Conservation (phyloP, 2,888 invertebrate genomes). For the Vesta saturnalis region DNA sequence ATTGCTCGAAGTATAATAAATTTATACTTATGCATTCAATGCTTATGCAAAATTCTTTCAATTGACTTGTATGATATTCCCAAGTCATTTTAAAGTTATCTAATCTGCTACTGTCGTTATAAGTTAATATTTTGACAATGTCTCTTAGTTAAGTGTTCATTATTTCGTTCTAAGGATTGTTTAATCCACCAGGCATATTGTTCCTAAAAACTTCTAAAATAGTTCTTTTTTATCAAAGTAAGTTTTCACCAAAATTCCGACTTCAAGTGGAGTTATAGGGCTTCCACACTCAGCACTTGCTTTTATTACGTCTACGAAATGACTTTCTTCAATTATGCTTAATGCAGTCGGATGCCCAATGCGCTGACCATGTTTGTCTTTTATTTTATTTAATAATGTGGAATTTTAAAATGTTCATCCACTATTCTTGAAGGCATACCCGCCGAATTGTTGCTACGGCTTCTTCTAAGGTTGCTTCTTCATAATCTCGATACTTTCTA, state of each 20-base stretch:
- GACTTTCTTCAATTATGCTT: not conserved
- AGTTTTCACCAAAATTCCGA: not conserved
- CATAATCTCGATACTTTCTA: no score
- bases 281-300: not conserved
- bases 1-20: no score
- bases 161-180: conserved; percentile 26
- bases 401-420: not conserved
- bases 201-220: conserved; percentile 7
- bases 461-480: no score
- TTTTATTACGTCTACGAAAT: not conserved
- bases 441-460: not conserved
- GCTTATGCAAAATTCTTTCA: no score
- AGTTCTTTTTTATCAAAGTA: conserved; percentile 8
- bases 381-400: not conserved
- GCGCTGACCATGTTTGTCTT: not conserved
- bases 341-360: not conserved
- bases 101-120: no score
- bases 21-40: no score
- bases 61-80: no score
- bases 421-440: not conserved
- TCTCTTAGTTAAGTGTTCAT: conserved; percentile 16
- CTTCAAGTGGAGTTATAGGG: not conserved
- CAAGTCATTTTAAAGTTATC: no score
- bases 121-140: conserved; percentile 39
- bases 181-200: conserved; percentile 27